Base-by-base conservation (phyloP, 2,888 invertebrate species). In the Trichopoda pennipes region DNA sequence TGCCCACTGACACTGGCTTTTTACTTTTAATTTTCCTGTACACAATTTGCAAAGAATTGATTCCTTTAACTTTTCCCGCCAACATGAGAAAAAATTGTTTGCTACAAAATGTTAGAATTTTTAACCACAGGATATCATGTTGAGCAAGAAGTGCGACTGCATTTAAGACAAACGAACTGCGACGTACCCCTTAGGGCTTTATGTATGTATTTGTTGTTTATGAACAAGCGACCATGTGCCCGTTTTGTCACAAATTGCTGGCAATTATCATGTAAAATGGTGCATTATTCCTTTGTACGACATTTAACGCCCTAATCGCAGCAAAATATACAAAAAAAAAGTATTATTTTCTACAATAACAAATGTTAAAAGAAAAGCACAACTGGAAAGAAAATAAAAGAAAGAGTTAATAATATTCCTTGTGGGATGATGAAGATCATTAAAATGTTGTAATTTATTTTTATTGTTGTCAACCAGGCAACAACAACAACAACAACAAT, bases 211-310 rank as follows among this genome's bases (percentile, higher is more conserved):
- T n/a, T 14, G 17, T 69, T 42, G 19, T 35, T 60, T 76, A 42
- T 61, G 23, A 69, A 69, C 44, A 53, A 55, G 23, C 60, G 60
- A 38, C 61, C 76, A 61, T 69, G 76, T 69, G 76, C 69, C 60
- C 51, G 68, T 69, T 53, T 76, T 76, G 69, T 76, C 76, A 61
- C 76, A 76, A 76, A 76, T 76, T 76, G 76, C 76, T 69, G 68
- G 69, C 76, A 76, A 76, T 76, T 76, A 76, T 69, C 68, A 55
- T 61, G 68, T 76, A 76, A 76, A 76, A 69, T 61, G 55, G 76
- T 76, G 76, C 61, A 69, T 69, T 69, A 61, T 76, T 61, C 61
- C 61, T 69, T 69, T 76, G 68, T 76, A 69, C 44, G 32, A 61
- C 47, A 69, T 76, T 76, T 69, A 69, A 61, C 69, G 69, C 76